Base-by-base conservation (phyloP, 2,797 vertebrate genomes). In the Pipistrellus nathusii region DNA sequence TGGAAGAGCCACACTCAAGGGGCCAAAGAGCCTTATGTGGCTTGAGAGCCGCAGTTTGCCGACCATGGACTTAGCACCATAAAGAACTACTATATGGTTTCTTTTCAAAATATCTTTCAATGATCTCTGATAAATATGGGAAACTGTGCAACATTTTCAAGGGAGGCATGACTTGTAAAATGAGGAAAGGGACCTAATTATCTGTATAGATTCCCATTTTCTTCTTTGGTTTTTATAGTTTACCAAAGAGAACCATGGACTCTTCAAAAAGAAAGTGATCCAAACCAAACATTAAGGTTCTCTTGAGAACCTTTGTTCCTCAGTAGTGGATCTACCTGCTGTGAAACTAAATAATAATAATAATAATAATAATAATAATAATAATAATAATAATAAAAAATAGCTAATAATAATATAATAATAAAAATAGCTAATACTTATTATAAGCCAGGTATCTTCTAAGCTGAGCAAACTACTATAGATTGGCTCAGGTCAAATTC, bases 101-200 rank as follows among this genome's bases (percentile, higher is more conserved):
- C 15, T 30, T 53, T 73, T 66, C 53, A 81, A 81, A 59, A 38
- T 27, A 44, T 48, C 55, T 80, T 62, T 53, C 44, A 41, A 1
- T 53, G 27, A 20, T 23, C 20, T 75, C 41, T 78, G 41, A 32
- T 75, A 21, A 59, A 77, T 51, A 44, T 44, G 57, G 8, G 62
- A 82, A 88, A 64, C 10, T n/a, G 41, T 53, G 5, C 11, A 68
- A 64, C n/a, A 78, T 73, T 95, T 64, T 87, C 51, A 84, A 83
- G 12, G 51, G 15, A 78, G 6, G 5, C 12, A 87, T 53, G 71
- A 20, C 20, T 92, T 94, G n/a, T 80, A 59, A 48, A 69, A 81
- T 30, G 32, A 71, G 15, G 30, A 21, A 55, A 87, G n/a, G 55
- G 20, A 80, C 8, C 11, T 90, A 25, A 25, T 35, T 48, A 13